Base-by-base conservation (phyloP, 2,888 invertebrate genomes). In the Ennomos quercinarius region DNA sequence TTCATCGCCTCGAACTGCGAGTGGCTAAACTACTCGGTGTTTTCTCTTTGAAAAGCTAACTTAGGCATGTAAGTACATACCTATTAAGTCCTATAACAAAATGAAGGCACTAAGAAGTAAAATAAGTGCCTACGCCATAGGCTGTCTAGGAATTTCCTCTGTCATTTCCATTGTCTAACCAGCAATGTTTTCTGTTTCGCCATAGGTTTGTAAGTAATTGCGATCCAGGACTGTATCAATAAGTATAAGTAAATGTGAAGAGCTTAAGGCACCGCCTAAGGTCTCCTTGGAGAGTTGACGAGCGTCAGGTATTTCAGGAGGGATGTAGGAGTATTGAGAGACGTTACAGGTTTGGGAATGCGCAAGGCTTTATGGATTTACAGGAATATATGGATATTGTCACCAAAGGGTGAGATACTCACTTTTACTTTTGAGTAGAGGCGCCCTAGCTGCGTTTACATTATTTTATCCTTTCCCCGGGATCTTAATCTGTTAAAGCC, bases 201-300 rank as follows among this genome's bases (percentile, higher is more conserved):
- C 66, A 41, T 34, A 45, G 54, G 36, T 49, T 60, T 41, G 41
- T 57, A 63, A 76, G 82, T 87, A 87, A 87, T 87, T 85, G 86
- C 81, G 82, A 79, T 78, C 81, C 79, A 67, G 64, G 72, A 72
- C 68, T 73, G 78, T 85, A 84, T 84, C 86, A 81, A 87, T 87
- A n/a, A n/a, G n/a, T n/a, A 86, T 76, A 83, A 78, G 84, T 83
- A 84, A 84, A 83, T 84, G 81, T 76, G 76, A 71, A 78, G 61
- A 73, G 76, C 78, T 77, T 76, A 76, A 54, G 48, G 42, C 12
- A 35, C 36, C 39, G 34, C 5, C 39, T 34, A 48, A 37, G 35
- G 37, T 37, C 45, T 54, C 59, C 59, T 44, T 12, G 8, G 59
- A 54, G 59, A 51, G n/a, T 37, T 10, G 13, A 10, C 42, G 11